These are phyloP conservation scores for Lepus oiostolus DNA, from an alignment of 2,797 vertebrate species.

Conservation along the genomic window DNA sequence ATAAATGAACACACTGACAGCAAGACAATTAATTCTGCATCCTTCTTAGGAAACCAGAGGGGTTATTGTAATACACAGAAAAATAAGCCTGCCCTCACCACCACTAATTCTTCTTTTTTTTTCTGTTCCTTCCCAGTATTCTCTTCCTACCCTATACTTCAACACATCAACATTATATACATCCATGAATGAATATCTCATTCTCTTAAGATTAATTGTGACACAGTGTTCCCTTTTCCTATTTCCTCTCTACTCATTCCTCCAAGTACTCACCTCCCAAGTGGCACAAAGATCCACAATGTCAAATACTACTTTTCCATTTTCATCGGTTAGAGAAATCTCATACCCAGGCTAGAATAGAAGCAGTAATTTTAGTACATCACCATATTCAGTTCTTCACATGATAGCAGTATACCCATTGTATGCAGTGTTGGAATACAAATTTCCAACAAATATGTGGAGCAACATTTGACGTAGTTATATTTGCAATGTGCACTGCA, in stretches of 20 bases:
- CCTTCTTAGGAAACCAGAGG: background rate
- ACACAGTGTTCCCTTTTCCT: too few species aligned
- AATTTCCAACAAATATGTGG: background rate
- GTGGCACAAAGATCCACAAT: too few species aligned
- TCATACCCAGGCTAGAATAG: background rate
- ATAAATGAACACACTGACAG: too few species aligned
- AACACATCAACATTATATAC: background rate
- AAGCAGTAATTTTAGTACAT: background rate
- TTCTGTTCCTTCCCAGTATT: background rate
- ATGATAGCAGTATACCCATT: too few species aligned
- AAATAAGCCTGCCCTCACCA: background rate
- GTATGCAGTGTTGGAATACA: background rate
- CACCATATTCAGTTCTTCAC: background rate
- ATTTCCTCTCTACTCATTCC: background rate
- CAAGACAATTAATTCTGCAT: too few species aligned
- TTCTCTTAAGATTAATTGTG: background rate
- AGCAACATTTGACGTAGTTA: background rate
- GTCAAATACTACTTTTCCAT: background rate
- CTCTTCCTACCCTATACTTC: too few species aligned
- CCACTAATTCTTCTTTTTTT: background rate
- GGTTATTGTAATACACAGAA: background rate
- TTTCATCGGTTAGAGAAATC: background rate
- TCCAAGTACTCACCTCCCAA: background rate
- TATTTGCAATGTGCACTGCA: background rate
- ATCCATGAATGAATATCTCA: too few species aligned